These are phyloP conservation scores for Limnephilus marmoratus DNA, from an alignment of 2,888 invertebrate genomes.

Conservation along the genomic window DNA sequence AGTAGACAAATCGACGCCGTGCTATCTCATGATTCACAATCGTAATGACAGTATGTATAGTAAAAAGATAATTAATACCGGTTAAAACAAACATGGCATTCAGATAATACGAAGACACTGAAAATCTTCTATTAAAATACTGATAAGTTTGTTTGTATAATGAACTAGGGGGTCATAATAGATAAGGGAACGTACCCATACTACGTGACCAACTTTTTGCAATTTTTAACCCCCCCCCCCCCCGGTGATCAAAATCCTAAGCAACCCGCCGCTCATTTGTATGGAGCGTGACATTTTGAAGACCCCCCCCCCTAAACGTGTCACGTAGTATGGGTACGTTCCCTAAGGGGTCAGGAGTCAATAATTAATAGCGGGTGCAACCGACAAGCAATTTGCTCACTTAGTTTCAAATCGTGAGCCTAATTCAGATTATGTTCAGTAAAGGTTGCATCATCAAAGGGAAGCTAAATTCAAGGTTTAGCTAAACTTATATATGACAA, in stretches of 20 bases:
- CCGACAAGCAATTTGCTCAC: background rate
- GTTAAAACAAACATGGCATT: background rate
- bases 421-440: background rate
- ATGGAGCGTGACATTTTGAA: too few species aligned
- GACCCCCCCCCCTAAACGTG: too few species aligned
- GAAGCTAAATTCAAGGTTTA: background rate
- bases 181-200: too few species aligned
- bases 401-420: background rate
- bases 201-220: too few species aligned
- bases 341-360: background rate
- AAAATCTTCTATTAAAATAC: background rate
- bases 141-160: background rate
- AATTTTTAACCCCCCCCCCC: too few species aligned
- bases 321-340: too few species aligned
- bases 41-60: background rate
- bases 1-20: background rate
- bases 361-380: too few species aligned
- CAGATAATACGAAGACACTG: background rate
- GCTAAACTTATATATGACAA: background rate
- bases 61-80: background rate
- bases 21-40: background rate
- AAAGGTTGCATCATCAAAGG: background rate
- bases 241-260: too few species aligned
- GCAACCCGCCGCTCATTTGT: too few species aligned
- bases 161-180: background rate